These are phyloP conservation scores for Campylorhamphus procurvoides DNA, from an alignment of 2,113 vertebrate species.

Conservation along the genomic window DNA sequence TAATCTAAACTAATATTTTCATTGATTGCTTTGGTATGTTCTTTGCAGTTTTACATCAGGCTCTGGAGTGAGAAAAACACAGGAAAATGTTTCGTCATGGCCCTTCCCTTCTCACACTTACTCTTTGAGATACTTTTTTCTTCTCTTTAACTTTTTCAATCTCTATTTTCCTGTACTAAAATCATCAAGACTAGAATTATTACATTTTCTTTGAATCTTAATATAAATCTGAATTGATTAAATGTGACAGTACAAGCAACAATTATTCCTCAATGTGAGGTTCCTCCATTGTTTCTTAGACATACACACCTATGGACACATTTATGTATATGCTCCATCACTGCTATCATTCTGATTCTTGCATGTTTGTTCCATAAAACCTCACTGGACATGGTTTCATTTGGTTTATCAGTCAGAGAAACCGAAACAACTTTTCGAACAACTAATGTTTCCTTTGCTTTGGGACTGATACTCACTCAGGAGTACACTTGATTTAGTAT, in stretches of 20 bases:
- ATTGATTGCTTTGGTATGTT: not conserved
- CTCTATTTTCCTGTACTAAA: not conserved
- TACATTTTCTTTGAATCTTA: not conserved
- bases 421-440: not conserved
- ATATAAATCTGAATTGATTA: not conserved
- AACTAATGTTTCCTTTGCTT: not conserved
- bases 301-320: fast-evolving
- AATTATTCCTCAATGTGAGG: not conserved
- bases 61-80: not conserved
- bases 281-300: not conserved
- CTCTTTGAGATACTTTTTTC: not conserved
- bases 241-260: not conserved
- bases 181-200: not conserved
- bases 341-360: not conserved
- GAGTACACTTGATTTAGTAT: not conserved
- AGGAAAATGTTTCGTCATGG: not conserved
- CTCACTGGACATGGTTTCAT: not conserved
- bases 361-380: not conserved
- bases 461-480: not conserved
- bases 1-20: not conserved
- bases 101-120: not conserved
- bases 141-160: not conserved
- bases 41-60: not conserved
- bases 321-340: not conserved
- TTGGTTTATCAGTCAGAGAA: not conserved